Conservation (phyloP, 1,140 invertebrate species). For the Bombus ignitus region DNA sequence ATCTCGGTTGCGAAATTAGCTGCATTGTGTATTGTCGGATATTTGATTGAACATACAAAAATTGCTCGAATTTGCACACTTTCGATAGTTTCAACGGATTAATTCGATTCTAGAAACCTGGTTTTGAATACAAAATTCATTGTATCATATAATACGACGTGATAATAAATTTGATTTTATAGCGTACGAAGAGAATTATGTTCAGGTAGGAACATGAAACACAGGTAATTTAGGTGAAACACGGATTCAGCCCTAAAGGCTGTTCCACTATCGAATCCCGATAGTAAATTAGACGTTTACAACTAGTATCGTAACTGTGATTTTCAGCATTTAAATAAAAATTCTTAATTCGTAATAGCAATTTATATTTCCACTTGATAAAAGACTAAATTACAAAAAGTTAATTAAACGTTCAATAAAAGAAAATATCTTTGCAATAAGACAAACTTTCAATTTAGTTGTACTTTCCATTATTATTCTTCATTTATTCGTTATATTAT, state of each 20-base stretch:
- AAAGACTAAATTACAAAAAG: too few species aligned
- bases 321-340: not conserved
- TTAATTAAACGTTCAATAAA: too few species aligned
- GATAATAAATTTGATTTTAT: not conserved
- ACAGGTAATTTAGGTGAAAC: not conserved
- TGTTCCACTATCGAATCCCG: not conserved
- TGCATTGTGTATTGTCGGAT: too few species aligned
- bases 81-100: not conserved
- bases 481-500: too few species aligned
- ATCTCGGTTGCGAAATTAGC: fast-evolving
- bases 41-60: too few species aligned
- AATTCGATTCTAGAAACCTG: not conserved
- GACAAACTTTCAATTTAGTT: not conserved
- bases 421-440: not conserved
- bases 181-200: not conserved
- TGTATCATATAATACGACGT: not conserved
- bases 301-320: not conserved
- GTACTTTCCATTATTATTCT: too few species aligned
- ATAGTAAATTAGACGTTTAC: not conserved
- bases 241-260: not conserved
- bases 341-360: not conserved
- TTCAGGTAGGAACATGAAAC: not conserved
- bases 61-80: too few species aligned
- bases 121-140: not conserved
- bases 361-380: too few species aligned